Evolutionary conservation across 2,113 vertebrate species (phyloP), one percentile per base, ranked within the genome.

Genomic region (Phodopus roborovskii): DNA sequence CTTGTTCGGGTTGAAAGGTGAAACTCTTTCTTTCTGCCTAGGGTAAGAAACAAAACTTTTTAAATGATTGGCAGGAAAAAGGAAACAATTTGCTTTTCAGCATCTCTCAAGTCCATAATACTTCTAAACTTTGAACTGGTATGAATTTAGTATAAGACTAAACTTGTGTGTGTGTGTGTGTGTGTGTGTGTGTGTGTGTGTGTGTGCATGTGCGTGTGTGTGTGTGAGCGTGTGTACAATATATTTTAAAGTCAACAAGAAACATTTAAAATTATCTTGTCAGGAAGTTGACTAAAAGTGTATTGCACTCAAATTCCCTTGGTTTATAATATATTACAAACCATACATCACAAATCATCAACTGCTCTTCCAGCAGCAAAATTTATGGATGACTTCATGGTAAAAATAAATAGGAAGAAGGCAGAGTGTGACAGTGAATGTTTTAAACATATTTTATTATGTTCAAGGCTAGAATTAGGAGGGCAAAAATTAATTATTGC

Each of bases 351-450:
- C 56, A 96, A 96, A 97, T 96, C 84, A 97, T 90, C 88, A 94
- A 74, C 74, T 96, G 48, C 85, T 95, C 88, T 90, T 96, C 88
- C 92, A 90, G 95, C 56, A 94, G 56, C 81, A 94, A 94, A 96
- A 97, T 96, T 96, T 94, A 90, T 95, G 88, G 96, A 84, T 97
- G 70, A 91, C 93, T 97, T 96, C 68, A 94, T 95, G 70, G 74
- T 58, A 96, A 94, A 89, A 97, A 96, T 95, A 97, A 97, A 93
- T 74, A 39, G 42, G 87, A 71, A 93, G 82, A 97, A 94, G 83
- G 62, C 66, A 94, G 73, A 94, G 82, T 95, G 83, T 96, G 95
- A 95, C 92, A 91, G 71, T 95, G 87, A 94, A 91, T 95, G 82
- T 91, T 96, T 96, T 91, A 95, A 96, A 85, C 70, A 86, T 90